These are phyloP conservation scores for Zaprionus taronus DNA, from an alignment of 1,140 invertebrate species.

Conservation along the genomic window DNA sequence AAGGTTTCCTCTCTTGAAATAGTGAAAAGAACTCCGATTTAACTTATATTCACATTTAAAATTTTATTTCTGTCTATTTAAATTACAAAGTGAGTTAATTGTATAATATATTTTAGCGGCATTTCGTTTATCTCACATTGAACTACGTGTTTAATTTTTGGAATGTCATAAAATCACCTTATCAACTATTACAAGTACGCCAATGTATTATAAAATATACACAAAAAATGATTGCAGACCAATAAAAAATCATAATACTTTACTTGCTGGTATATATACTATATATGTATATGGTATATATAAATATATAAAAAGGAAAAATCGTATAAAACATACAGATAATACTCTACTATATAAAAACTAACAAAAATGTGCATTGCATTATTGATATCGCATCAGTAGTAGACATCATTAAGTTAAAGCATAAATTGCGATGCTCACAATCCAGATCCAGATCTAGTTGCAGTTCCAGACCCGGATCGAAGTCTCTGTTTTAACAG, in stretches of 20 bases:
- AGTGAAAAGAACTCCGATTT: background rate
- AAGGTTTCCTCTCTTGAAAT: too few species aligned
- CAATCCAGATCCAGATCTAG: slow-evolving; percentile 30
- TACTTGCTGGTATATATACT: slow-evolving; percentile 20
- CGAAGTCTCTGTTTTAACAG: slow-evolving; percentile 30
- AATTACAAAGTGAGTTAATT: slow-evolving; percentile 55
- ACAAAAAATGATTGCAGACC: slow-evolving; percentile 51
- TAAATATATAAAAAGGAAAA: slow-evolving; percentile 41
- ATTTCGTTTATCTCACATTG: slow-evolving; percentile 51
- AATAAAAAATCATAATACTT: slow-evolving; percentile 56
- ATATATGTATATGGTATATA: slow-evolving; percentile 9
- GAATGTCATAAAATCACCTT: slow-evolving; percentile 79
- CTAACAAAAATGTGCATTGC: slow-evolving; percentile 57
- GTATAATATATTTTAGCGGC: slow-evolving; percentile 35
- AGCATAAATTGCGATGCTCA: slow-evolving; percentile 54
- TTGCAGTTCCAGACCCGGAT: slow-evolving; percentile 27
- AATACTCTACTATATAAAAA: slow-evolving; percentile 48
- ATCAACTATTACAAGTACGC: slow-evolving; percentile 52
- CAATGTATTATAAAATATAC: slow-evolving; percentile 41
- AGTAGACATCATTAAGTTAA: slow-evolving; percentile 45
- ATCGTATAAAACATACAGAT: slow-evolving; percentile 52
- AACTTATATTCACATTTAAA: slow-evolving; percentile 32
- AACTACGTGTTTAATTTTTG: slow-evolving; percentile 73
- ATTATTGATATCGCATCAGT: slow-evolving; percentile 15
- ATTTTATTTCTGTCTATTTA: slow-evolving; percentile 41